phyloP scores from a whole-genome alignment of 2,797 vertebrate genomes.

The Oophaga sylvatica region DNA sequence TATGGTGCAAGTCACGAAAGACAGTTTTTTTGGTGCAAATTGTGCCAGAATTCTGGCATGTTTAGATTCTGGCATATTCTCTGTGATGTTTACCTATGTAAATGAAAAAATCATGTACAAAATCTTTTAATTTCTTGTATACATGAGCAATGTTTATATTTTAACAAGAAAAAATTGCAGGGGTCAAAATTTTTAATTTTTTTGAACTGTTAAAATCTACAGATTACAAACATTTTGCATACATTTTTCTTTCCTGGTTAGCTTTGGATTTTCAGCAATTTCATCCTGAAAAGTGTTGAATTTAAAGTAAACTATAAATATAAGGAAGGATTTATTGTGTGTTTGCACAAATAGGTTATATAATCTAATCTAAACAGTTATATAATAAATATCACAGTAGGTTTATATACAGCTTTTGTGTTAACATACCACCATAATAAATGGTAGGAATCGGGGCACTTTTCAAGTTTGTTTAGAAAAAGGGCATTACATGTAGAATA shows the following conservation, averaged over 20 bases:
- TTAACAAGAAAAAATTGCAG: not conserved
- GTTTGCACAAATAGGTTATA: not conserved
- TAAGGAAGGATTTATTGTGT: not conserved
- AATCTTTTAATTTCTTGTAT: not conserved
- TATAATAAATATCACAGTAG: not conserved
- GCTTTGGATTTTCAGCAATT: no score
- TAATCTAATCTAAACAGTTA: not conserved
- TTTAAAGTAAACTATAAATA: not conserved
- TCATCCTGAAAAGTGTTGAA: not conserved
- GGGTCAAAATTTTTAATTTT: not conserved
- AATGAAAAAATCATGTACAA: not conserved
- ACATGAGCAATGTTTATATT: not conserved
- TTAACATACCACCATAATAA: not conserved
- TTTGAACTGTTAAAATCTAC: not conserved
- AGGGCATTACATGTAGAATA: not conserved
- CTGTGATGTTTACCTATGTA: not conserved
- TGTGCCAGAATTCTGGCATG: no score
- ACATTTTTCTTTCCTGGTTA: not conserved
- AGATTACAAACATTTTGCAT: not conserved
- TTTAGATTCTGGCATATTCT: no score
- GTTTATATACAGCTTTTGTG: conserved; percentile 6
- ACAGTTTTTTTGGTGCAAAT: no score
- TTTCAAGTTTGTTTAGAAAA: not conserved
- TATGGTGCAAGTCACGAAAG: no score
- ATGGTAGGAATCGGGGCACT: not conserved